Conservation (phyloP, 2,113 vertebrate species). For the Crotalus tigris region DNA sequence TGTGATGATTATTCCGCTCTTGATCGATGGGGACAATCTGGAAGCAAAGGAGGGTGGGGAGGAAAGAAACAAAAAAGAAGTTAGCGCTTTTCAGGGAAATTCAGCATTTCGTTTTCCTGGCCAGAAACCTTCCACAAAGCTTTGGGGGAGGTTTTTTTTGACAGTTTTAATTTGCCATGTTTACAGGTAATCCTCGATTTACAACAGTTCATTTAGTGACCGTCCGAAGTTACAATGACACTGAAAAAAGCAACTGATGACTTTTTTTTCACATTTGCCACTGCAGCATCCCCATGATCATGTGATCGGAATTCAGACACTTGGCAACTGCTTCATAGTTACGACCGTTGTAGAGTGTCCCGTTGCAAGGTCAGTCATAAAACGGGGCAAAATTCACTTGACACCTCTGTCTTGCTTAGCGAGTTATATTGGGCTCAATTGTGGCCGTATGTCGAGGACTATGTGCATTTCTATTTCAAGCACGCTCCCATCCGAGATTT, state of each 20-base stretch:
- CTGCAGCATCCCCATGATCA: background rate
- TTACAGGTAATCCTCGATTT: background rate
- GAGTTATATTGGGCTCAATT: background rate
- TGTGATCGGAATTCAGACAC: background rate
- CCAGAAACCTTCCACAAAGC: background rate
- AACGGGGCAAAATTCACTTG: background rate
- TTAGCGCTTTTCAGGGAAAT: background rate
- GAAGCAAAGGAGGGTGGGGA: constrained; percentile 41
- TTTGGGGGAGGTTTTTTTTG: background rate
- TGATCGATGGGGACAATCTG: constrained; percentile 61
- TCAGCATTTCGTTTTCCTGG: background rate
- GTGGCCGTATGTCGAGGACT: background rate
- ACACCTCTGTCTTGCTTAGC: background rate
- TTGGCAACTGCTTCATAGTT: background rate
- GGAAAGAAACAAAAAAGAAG: background rate
- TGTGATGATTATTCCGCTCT: constrained; percentile 43
- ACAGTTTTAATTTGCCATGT: background rate
- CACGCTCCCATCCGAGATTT: background rate
- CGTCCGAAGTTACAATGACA: background rate
- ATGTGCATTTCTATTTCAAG: background rate
- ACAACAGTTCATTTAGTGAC: background rate
- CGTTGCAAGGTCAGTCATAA: background rate
- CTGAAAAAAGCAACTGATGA: background rate
- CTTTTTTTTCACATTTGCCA: background rate
- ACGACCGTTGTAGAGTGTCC: background rate